Conservation (phyloP, 1,140 invertebrate genomes). For the Periplaneta americana region DNA sequence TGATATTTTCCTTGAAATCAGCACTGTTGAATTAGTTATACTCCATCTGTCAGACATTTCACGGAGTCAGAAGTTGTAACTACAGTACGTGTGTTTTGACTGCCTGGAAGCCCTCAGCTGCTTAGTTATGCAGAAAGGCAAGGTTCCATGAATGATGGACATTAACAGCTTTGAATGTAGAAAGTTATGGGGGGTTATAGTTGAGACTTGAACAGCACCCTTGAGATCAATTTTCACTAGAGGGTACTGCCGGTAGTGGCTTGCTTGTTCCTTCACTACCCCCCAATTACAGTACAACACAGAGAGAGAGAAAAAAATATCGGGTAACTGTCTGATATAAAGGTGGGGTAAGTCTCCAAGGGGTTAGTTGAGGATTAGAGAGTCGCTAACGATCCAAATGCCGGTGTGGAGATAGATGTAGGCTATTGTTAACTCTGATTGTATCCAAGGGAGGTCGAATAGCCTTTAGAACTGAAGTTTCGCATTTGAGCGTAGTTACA, state of each 20-base stretch:
- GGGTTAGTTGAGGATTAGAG: neutral
- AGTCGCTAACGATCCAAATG: neutral
- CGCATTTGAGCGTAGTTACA: no score
- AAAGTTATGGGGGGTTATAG: neutral
- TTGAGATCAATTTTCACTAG: neutral
- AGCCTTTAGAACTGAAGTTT: no score
- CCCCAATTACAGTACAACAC: neutral
- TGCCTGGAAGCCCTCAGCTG: no score
- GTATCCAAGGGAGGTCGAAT: neutral
- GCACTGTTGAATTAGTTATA: no score
- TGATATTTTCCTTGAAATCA: no score
- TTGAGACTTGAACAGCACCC: neutral
- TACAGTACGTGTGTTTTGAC: no score
- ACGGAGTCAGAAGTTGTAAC: no score
- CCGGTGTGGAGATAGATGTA: neutral
- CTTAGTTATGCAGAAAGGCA: no score
- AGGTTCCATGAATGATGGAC: neutral
- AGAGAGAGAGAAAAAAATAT: neutral
- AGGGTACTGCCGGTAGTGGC: neutral
- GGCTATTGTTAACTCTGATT: neutral
- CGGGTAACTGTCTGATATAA: neutral
- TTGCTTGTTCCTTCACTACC: neutral
- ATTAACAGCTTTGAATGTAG: neutral
- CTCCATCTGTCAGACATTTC: no score
- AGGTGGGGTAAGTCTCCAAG: neutral